Conservation (phyloP, 2,797 vertebrate species). For the Strix occidentalis region DNA sequence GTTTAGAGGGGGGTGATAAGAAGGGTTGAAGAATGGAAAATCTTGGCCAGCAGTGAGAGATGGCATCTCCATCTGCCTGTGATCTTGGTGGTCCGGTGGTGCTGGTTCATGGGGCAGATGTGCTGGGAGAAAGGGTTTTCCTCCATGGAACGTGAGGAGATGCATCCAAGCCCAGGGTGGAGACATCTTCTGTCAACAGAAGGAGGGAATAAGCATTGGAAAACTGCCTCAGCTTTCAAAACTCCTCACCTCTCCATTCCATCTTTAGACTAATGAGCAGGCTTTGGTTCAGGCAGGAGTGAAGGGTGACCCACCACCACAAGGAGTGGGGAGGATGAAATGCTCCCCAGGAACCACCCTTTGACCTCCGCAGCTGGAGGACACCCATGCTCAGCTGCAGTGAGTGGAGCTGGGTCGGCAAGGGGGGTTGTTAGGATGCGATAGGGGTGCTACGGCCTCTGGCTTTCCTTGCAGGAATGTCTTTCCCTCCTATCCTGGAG, state of each 20-base stretch:
- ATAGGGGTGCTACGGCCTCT: neutral
- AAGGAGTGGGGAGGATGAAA: neutral
- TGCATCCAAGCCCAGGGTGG: neutral
- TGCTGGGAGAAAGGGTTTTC: neutral
- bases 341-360: neutral
- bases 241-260: neutral
- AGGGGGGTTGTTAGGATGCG: no score
- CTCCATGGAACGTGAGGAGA: neutral
- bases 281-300: neutral
- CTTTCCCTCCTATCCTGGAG: neutral
- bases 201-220: neutral
- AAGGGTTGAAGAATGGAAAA: neutral
- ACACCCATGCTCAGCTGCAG: neutral
- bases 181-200: neutral
- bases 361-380: neutral
- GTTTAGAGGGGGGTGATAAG: neutral
- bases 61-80: fast-evolving
- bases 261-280: neutral
- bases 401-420: fast-evolving
- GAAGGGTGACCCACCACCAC: neutral
- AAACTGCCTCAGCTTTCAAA: neutral
- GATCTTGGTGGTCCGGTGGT: neutral
- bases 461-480: neutral
- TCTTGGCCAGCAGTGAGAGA: neutral
- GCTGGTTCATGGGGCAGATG: neutral